Evolutionary conservation across 2,113 vertebrate species (phyloP).

Genomic region (Pygathrix nemaeus): DNA sequence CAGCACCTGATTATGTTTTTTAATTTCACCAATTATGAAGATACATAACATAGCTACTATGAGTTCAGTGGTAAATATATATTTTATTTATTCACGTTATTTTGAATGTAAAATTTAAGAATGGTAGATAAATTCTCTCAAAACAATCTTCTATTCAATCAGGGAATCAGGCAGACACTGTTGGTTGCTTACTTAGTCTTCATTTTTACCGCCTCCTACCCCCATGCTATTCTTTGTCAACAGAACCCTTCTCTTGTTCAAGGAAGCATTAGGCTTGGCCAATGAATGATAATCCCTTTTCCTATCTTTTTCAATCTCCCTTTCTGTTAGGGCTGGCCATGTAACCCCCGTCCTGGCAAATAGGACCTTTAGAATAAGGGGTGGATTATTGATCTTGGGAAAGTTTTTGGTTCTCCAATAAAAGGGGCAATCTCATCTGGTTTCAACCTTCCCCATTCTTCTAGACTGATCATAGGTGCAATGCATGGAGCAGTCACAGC

Average conservation of each 20-base stretch:
- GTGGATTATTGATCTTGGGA: not conserved
- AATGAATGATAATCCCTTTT: not conserved
- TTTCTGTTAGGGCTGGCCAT: not conserved
- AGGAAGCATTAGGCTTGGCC: not conserved
- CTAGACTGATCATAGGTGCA: not conserved
- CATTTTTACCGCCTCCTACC: not conserved
- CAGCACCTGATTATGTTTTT: not conserved
- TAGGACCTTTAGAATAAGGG: not conserved
- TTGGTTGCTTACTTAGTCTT: not conserved
- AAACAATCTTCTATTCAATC: not conserved
- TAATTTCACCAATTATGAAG: not conserved
- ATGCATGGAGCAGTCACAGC: not conserved
- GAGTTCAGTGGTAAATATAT: not conserved
- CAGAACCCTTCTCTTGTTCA: not conserved
- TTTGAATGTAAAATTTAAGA: not conserved
- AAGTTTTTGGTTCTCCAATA: not conserved
- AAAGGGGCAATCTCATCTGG: not conserved
- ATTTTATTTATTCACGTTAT: not conserved
- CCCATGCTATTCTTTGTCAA: not conserved
- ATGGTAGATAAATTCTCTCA: not conserved
- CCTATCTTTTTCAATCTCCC: not conserved
- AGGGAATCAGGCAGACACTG: not conserved
- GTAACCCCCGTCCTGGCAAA: not conserved
- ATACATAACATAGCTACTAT: not conserved
- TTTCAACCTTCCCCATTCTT: not conserved